Base-by-base conservation (phyloP, 2,888 invertebrate species). In the Dendrolimus pini region DNA sequence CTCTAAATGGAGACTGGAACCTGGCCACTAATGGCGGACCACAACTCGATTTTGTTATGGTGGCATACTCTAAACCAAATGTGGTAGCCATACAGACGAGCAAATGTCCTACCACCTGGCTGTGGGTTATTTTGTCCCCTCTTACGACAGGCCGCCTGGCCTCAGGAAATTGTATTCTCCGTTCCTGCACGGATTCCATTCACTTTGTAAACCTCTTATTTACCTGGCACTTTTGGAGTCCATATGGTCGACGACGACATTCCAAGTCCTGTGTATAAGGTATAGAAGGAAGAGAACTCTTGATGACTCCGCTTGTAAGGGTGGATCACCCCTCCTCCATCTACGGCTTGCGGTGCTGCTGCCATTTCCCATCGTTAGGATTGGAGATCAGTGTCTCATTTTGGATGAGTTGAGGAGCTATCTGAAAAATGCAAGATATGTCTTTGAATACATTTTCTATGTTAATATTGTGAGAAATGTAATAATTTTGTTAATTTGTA, bases 201-300 rank as follows among this genome's bases (percentile, higher is more conserved):
- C 18, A 18, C 18, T 1, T 3, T 18, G 18, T 18, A 18, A 18
- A 18, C 2, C 3, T 18, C 18, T 18, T 18, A 18, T 18, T 67
- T 57, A 87, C 89, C 85, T 87, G 68, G 92, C 91, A 78, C 86
- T 93, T 73, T 89, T 92, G 0, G 89, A 80, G 72, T 93, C 93
- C 59, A 93, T 90, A 65, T 93, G 92, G 61, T 93, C 93, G 55
- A 93, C 89, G 3, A 94, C 92, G 12, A 94, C 92, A 71, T 92
- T 93, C 94, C 94, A 94, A 12, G 94, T 94, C 64, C 94, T 92
- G 69, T 94, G 93, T 68, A 94, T 93, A 60, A 94, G 85, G 76
- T 94, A 93, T 66, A 94, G 82, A 62, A 94, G 85, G 73, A 94
- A 94, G 57, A 94, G 87, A 3, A 93, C 89, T 57, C 93, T 81